Evolutionary conservation across 2,113 vertebrate genomes (phyloP).

Genomic region (Hippolais icterina): DNA sequence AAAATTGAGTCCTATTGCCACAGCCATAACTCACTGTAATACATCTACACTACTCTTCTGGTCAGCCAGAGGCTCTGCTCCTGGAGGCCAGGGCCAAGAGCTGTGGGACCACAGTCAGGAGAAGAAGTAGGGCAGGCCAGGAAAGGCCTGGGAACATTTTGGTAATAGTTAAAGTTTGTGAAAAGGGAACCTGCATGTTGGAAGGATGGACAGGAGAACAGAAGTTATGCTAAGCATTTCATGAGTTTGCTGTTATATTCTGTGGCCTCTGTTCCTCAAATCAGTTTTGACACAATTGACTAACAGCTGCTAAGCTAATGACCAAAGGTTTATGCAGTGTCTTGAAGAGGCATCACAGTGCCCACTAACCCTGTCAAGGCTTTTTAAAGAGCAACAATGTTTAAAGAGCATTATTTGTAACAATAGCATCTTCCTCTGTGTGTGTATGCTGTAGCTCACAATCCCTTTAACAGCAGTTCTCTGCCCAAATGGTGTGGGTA

Average conservation of each 20-base stretch:
- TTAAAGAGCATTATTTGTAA: not conserved
- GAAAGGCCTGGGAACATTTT: conserved; percentile 8
- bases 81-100: not conserved
- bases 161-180: not conserved
- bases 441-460: not conserved
- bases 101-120: not conserved
- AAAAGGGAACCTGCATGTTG: not conserved
- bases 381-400: not conserved
- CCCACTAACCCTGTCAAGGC: not conserved
- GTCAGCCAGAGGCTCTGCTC: not conserved
- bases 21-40: not conserved
- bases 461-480: not conserved
- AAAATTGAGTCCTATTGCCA: not conserved
- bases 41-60: not conserved
- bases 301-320: not conserved
- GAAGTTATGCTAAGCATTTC: not conserved
- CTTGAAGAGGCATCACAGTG: not conserved
- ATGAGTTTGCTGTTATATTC: not conserved
- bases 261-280: not conserved
- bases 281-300: not conserved
- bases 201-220: not conserved
- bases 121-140: not conserved
- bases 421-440: not conserved
- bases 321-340: not conserved
- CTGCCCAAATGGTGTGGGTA: not conserved